A percentile compares a stretch with the other conserved stretches of the same genome.
These are phyloP conservation scores for Molossus molossus DNA, from an alignment of 2,797 vertebrate species.

Conservation along the genomic window DNA sequence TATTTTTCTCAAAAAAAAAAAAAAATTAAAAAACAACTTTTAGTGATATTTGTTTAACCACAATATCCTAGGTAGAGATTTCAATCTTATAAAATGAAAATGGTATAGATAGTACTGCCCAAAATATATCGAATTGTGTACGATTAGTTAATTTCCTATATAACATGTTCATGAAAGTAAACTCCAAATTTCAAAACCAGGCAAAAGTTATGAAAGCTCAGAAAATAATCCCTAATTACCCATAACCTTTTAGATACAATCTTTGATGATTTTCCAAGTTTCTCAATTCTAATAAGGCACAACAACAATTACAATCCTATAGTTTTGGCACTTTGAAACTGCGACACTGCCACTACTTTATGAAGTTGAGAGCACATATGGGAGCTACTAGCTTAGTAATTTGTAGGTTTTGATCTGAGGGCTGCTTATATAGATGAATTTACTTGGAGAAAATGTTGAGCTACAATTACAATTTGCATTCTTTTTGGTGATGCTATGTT, in stretches of 20 bases:
- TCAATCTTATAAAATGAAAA: background rate
- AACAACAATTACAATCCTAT: background rate
- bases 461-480: background rate
- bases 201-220: background rate
- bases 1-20: background rate
- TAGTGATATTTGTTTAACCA: constrained; percentile 22
- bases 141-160: background rate
- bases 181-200: constrained; percentile 14
- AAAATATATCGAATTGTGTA: background rate
- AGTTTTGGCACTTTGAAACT: background rate
- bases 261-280: background rate
- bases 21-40: background rate
- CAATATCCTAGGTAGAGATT: background rate
- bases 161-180: background rate
- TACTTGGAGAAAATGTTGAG: background rate
- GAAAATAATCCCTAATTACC: background rate
- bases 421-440: background rate
- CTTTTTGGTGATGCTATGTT: background rate
- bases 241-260: background rate
- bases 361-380: background rate
- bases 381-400: background rate
- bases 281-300: background rate
- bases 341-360: background rate
- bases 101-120: background rate
- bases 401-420: background rate